These are phyloP conservation scores for Centruroides sculpturatus DNA, from an alignment of 1,140 invertebrate species.

Conservation along the genomic window DNA sequence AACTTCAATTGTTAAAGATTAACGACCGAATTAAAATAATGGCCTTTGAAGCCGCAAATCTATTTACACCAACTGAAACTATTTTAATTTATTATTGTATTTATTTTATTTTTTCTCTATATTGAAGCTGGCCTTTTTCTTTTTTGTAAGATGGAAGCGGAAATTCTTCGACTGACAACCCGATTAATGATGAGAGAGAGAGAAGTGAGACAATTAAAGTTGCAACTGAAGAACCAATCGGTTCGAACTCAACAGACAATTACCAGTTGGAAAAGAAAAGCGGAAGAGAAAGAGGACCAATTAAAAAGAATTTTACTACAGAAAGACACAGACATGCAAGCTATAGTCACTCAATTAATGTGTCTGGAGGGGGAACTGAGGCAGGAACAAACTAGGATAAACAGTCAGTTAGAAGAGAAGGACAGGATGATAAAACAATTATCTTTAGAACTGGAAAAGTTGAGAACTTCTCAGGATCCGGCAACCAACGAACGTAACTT, in stretches of 20 bases:
- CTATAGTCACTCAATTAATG: constrained; percentile 8
- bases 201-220: constrained; percentile 9
- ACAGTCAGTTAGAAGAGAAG: constrained; percentile 9
- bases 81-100: no score
- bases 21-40: no score
- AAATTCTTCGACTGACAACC: constrained; percentile 9
- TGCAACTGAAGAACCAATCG: constrained; percentile 6
- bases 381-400: constrained; percentile 9
- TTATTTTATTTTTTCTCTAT: no score
- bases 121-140: background rate
- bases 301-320: constrained; percentile 5
- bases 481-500: constrained; percentile 4
- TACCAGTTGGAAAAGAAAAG: background rate
- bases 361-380: constrained; percentile 8
- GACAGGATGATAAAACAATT: background rate
- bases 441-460: no score
- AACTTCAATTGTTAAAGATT: no score
- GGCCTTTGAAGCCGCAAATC: no score
- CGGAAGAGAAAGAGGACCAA: constrained; percentile 11
- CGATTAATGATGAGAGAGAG: constrained; percentile 12
- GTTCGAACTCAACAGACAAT: constrained; percentile 5
- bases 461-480: background rate
- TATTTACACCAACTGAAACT: no score
- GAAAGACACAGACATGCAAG: constrained; percentile 12
- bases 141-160: constrained; percentile 10